Evolutionary conservation across 2,888 invertebrate genomes (phyloP), one percentile per base, ranked within the genome.

Genomic region (Ischnus inquisitorius): DNA sequence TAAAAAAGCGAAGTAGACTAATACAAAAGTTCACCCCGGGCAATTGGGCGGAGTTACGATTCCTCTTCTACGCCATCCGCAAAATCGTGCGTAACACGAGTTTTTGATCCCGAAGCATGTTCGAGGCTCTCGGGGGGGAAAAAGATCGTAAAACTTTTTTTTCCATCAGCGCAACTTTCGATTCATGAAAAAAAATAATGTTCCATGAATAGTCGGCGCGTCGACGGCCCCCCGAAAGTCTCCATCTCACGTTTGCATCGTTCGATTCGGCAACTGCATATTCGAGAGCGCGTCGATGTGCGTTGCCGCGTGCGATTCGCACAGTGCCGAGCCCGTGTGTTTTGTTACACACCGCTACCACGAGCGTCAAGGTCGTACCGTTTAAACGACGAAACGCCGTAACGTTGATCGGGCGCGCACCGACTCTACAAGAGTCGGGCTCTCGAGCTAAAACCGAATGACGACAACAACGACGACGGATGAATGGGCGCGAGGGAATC

Each of bases 341-440:
- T 28, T 41, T 75, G n/a, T 51, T 46, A 60, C 64, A 57, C 81
- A 51, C 54, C 60, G 72, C 62, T 12, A 43, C 46, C 46, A 64
- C 62, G 83, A 80, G 72, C 81, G 87, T 88, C 91, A 91, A 91
- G 91, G 90, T 81, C 90, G 88, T 64, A 88, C 78, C 88, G 87
- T 90, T 91, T 90, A 90, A 34, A 87, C 89, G 87, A 85, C 81
- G 82, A 87, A 83, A 71, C 83, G 78, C 67, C 34, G 34, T 34
- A 34, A 72, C 79, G 78, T 79, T 80, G 78, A 83, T 82, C 79
- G 48, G 77, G 28, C 75, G 75, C 41, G 68, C 81, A 28, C 68
- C 75, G 67, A 64, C 60, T n/a, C n/a, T 41, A 71, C 60, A 14
- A 14, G 57, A 16, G 51, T 51, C 64, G 48, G 19, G 57, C 60